Conservation (phyloP, 2,888 invertebrate genomes). For the Labia minor region DNA sequence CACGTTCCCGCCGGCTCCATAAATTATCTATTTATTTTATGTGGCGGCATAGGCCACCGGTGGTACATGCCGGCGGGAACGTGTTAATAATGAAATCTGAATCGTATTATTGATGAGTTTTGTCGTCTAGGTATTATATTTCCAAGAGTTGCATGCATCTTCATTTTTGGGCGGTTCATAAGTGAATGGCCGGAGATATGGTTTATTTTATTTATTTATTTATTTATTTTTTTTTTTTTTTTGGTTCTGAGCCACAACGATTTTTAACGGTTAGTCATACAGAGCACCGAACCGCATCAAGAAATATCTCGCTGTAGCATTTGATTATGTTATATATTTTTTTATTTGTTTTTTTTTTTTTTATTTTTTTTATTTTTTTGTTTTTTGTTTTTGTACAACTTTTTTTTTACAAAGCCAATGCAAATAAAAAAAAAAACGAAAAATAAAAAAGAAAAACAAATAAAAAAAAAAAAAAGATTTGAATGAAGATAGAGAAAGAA, state of each 20-base stretch:
- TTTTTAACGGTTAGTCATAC: neutral
- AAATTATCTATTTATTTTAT: too few species aligned
- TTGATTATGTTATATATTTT: too few species aligned
- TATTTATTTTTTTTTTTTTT: too few species aligned
- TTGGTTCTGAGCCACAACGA: neutral
- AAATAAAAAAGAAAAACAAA: too few species aligned
- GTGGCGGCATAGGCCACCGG: too few species aligned
- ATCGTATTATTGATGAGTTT: neutral
- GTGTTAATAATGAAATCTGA: neutral
- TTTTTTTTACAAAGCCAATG: neutral
- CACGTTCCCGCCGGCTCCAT: too few species aligned
- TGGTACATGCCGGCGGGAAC: too few species aligned
- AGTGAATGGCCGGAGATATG: neutral
- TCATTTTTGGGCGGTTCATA: neutral
- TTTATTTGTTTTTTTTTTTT: neutral
- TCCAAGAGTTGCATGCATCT: neutral
- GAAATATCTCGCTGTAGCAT: neutral
- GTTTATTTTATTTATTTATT: too few species aligned
- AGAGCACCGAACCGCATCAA: neutral
- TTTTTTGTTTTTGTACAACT: neutral
- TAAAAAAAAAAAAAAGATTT: too few species aligned
- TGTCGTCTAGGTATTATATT: neutral
- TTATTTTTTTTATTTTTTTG: neutral
- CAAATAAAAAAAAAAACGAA: neutral
- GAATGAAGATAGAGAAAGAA: too few species aligned